phyloP scores from a whole-genome alignment of 2,797 vertebrate species.

The Perodicticus potto region DNA sequence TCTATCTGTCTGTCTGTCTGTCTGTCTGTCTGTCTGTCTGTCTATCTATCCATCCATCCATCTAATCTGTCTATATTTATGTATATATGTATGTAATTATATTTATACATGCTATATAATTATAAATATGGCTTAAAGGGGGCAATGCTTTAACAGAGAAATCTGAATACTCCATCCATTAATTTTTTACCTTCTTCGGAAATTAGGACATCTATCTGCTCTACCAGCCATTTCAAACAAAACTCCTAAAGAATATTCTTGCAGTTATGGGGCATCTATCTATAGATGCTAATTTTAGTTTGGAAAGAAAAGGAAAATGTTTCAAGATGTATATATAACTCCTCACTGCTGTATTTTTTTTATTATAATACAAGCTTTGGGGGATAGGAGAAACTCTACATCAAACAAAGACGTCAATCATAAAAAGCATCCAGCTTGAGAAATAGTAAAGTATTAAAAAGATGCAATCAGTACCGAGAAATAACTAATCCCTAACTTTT shows the following conservation, averaged over 20 bases:
- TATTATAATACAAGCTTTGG: neutral
- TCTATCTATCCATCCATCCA: too few relatives aligned
- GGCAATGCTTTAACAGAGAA: neutral
- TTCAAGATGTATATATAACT: neutral
- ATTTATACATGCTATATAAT: too few relatives aligned
- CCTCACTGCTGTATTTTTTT: neutral
- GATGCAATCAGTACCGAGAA: neutral
- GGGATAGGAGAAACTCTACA: neutral
- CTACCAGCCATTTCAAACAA: constrained; percentile 1
- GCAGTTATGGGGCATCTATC: neutral
- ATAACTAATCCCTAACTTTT: neutral
- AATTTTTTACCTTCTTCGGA: neutral
- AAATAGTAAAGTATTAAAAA: constrained; percentile 32
- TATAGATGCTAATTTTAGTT: constrained; percentile 30
- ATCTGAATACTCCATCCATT: neutral
- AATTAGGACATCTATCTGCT: neutral
- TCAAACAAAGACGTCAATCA: neutral
- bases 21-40: too few relatives aligned
- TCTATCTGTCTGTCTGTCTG: too few relatives aligned
- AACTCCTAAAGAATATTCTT: neutral
- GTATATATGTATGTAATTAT: too few relatives aligned
- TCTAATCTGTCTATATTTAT: too few relatives aligned
- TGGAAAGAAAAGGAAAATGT: neutral
- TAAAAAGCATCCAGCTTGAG: neutral
- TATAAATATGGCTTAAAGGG: neutral